Evolutionary conservation across 2,113 vertebrate species (phyloP).

Genomic region (Butorides virescens): DNA sequence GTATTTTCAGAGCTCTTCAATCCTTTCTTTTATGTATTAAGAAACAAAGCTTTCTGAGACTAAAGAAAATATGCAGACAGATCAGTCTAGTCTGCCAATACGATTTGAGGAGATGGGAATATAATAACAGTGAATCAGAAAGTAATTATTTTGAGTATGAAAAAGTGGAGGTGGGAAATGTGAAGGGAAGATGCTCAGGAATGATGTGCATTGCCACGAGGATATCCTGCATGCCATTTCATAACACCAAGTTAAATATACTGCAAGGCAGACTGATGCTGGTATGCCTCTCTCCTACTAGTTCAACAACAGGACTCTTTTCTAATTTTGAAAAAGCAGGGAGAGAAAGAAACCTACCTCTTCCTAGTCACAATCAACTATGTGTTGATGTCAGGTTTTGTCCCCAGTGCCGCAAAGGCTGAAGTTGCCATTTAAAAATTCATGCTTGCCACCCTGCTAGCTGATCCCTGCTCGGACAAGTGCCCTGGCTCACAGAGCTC

Average conservation of each 20-base stretch:
- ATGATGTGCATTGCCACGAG: accelerated
- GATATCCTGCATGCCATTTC: background rate
- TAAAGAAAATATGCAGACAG: background rate
- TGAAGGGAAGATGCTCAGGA: background rate
- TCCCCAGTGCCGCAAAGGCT: background rate
- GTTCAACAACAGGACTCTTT: background rate
- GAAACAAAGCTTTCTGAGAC: background rate
- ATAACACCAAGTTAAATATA: background rate
- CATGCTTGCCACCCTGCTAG: background rate
- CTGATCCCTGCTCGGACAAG: background rate
- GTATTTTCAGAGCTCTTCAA: background rate
- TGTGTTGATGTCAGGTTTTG: background rate
- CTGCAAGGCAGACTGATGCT: background rate
- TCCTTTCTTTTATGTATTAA: background rate
- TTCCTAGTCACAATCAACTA: background rate
- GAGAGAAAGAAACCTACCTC: background rate
- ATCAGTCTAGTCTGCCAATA: background rate
- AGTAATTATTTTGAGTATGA: background rate
- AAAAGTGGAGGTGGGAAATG: background rate
- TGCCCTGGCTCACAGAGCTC: background rate
- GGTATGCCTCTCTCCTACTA: background rate
- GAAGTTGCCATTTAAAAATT: background rate
- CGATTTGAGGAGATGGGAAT: background rate
- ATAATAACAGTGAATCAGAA: background rate
- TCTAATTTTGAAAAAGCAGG: background rate